Base-by-base conservation (phyloP, 2,888 invertebrate species). In the Ichneumoninae sp. region DNA sequence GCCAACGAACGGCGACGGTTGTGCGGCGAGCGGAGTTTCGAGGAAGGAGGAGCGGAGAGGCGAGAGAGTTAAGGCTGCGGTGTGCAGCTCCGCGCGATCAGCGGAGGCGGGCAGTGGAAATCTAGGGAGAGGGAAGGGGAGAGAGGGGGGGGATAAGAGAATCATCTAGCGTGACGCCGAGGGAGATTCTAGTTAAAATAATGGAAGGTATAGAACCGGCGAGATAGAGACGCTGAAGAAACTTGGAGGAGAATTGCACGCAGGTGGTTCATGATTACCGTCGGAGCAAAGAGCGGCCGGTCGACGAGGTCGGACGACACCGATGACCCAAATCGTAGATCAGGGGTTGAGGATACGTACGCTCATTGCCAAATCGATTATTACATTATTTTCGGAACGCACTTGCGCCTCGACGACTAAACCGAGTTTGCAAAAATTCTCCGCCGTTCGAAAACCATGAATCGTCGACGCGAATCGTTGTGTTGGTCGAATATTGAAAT, bases 31-130 rank as follows among this genome's bases (percentile, higher is more conserved):
- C 30, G 47, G 71, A 72, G 65, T 62, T 62, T 62, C 6, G 13
- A 13, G 44, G 40, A 52, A 60, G 70, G 77, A 71, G 70, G 66
- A 8, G 78, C 26, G 44, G 54, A 52, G 40, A 71, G 70, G 44
- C 54, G 36, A 68, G 65, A 40, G 82, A 72, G 77, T 70, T 57
- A 75, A 74, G 33, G 50, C 62, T 13, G 40, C 40, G 40, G 36
- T 19, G 36, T 33, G 86, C 68, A 16, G 65, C 68, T 47, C 52
- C 8, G 65, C n/a, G 65, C 66, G 57, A 75, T 79, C 78, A 75
- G 57, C 76, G 81, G 62, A 77, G 80, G 78, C 65, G 82, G 71
- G 50, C 80, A 79, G 80, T 76, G 83, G 65, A 80, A 82, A 79
- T 65, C 81, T 80, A 65, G 72, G 77, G 82, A 80, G 74, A 80